phyloP scores from a whole-genome alignment of 2,113 vertebrate species.

The Neopipo cinnamomea region DNA sequence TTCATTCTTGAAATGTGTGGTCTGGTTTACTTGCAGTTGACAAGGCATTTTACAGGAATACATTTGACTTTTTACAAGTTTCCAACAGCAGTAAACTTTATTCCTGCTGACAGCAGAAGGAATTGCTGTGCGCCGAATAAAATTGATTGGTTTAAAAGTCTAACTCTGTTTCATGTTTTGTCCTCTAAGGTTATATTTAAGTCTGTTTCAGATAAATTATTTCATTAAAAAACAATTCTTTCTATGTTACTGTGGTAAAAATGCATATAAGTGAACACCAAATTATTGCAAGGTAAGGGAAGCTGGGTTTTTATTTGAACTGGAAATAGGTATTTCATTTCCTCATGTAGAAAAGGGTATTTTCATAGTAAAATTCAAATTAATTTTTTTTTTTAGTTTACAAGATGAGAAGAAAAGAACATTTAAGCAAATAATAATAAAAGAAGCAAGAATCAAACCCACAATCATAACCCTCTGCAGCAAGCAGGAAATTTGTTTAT shows the following conservation, averaged over 20 bases:
- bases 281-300: not conserved
- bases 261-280: not conserved
- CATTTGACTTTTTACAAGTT: constrained; percentile 48
- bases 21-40: constrained; percentile 12
- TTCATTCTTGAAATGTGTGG: not conserved
- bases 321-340: not conserved
- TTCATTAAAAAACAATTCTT: not conserved
- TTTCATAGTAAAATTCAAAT: not conserved
- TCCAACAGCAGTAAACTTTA: constrained; percentile 46
- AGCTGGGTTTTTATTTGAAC: not conserved
- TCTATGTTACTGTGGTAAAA: not conserved
- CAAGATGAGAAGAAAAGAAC: not conserved
- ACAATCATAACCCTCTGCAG: not conserved
- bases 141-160: constrained; percentile 24
- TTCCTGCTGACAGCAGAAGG: constrained; percentile 49
- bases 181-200: not conserved
- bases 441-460: not conserved
- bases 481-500: not conserved
- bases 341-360: not conserved
- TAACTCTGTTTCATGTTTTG: constrained; percentile 9
- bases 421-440: not conserved
- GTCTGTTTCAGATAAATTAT: not conserved
- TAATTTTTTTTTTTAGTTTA: not conserved
- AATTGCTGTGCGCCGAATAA: constrained; percentile 57
- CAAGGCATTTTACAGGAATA: constrained; percentile 4